Evolutionary conservation across 2,113 vertebrate genomes (phyloP).

Genomic region (Daboia siamensis): DNA sequence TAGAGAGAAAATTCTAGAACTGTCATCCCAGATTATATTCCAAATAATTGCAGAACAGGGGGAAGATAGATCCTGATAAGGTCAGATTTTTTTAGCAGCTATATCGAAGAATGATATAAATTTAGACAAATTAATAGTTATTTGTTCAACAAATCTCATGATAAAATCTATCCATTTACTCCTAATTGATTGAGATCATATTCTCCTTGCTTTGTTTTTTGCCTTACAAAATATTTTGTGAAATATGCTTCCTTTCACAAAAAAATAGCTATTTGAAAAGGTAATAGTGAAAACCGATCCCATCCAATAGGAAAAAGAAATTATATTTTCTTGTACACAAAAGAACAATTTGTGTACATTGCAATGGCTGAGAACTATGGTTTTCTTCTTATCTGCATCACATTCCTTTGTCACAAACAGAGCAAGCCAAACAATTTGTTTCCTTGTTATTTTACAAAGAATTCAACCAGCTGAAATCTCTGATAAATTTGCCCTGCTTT

Average conservation of each 20-base stretch:
- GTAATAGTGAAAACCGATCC: not conserved
- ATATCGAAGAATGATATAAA: slow-evolving; percentile 23
- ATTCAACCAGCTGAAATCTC: slow-evolving; percentile 47
- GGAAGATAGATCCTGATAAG: slow-evolving; percentile 41
- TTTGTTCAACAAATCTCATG: not conserved
- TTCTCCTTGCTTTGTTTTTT: not conserved
- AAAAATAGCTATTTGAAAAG: slow-evolving; percentile 9
- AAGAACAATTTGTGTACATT: slow-evolving; percentile 10
- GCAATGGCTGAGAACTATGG: not conserved
- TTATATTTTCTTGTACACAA: slow-evolving; percentile 8
- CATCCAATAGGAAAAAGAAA: not conserved
- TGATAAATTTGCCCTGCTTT: slow-evolving; percentile 48
- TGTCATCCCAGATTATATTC: slow-evolving; percentile 40
- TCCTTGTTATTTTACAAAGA: slow-evolving; percentile 39
- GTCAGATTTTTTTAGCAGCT: slow-evolving; percentile 30
- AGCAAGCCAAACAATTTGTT: slow-evolving; percentile 46
- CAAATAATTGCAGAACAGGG: not conserved
- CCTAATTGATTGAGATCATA: not conserved
- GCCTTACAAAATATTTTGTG: not conserved
- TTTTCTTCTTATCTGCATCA: slow-evolving; percentile 13
- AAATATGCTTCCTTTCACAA: not conserved
- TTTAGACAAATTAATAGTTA: slow-evolving; percentile 41
- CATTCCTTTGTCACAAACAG: slow-evolving; percentile 31
- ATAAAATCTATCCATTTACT: slow-evolving; percentile 17
- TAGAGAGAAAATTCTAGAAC: slow-evolving; percentile 49